A percentile compares a stretch with the other conserved stretches of the same genome.
Evolutionary conservation across 2,888 invertebrate species (phyloP).

Genomic region (Halictus quadricinctus): DNA sequence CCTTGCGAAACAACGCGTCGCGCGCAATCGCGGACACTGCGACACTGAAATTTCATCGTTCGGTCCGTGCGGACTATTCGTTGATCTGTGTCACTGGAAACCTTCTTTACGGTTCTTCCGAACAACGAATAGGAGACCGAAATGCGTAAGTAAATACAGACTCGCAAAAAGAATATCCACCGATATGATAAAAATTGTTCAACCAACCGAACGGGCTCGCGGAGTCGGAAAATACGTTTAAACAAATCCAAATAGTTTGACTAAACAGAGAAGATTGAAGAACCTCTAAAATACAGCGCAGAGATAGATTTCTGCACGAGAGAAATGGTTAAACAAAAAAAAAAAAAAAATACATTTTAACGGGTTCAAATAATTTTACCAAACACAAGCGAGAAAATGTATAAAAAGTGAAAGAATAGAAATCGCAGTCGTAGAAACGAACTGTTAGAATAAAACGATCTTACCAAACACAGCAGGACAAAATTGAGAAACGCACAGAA

Average conservation of each 20-base stretch:
- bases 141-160: no score
- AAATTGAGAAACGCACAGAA: background rate
- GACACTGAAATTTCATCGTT: background rate
- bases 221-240: background rate
- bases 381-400: background rate
- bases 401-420: background rate
- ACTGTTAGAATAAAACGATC: no score
- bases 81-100: background rate
- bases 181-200: background rate
- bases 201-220: background rate
- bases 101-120: background rate
- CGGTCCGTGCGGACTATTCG: no score
- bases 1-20: conserved; percentile 1
- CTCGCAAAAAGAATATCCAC: no score
- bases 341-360: background rate
- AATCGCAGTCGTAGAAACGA: background rate
- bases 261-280: background rate
- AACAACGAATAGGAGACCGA: no score
- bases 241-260: background rate
- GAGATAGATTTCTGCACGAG: background rate
- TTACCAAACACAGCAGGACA: no score
- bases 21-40: background rate
- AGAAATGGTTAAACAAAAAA: background rate
- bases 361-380: background rate
- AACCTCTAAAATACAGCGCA: background rate